Percentiles rank a stretch among this genome's conserved stretches.
These are phyloP conservation scores for Erynnis tages DNA, from an alignment of 2,888 invertebrate genomes.

Conservation along the genomic window DNA sequence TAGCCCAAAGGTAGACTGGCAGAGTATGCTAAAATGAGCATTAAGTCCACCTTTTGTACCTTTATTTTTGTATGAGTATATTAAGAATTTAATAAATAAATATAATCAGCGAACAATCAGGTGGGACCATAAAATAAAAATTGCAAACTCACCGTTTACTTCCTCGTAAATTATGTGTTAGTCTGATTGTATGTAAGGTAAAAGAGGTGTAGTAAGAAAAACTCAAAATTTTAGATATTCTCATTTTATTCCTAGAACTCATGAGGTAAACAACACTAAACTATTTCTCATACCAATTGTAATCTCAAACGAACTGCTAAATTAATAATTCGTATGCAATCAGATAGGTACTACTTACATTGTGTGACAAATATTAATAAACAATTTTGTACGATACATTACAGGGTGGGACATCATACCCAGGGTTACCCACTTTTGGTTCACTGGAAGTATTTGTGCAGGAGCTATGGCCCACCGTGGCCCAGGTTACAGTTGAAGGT, in stretches of 20 bases:
- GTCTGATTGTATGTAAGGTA: no score
- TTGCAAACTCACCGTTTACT: no score
- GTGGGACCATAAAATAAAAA: no score
- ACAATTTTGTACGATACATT: conserved; percentile 47
- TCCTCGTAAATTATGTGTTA: no score
- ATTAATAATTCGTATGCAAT: conserved; percentile 46
- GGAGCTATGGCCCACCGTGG: not conserved
- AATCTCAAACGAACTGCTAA: conserved; percentile 52
- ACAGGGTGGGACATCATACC: conserved; percentile 5
- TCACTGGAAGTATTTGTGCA: no score
- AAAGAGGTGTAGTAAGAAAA: conserved; percentile 39
- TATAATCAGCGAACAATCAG: no score
- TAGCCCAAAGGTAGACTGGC: no score
- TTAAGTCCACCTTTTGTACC: no score
- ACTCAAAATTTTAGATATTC: conserved; percentile 58
- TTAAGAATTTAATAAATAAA: no score
- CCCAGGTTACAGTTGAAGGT: not conserved
- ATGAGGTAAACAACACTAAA: conserved; percentile 80
- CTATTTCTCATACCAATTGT: conserved; percentile 70
- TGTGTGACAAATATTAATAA: conserved; percentile 33
- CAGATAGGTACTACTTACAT: conserved; percentile 44
- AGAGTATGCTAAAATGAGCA: no score
- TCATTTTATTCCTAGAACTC: conserved; percentile 79
- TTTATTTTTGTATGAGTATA: no score
- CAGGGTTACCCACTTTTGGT: not conserved